Evolutionary conservation across 2,113 vertebrate genomes (phyloP).

Genomic region (Alaudala cheleensis): DNA sequence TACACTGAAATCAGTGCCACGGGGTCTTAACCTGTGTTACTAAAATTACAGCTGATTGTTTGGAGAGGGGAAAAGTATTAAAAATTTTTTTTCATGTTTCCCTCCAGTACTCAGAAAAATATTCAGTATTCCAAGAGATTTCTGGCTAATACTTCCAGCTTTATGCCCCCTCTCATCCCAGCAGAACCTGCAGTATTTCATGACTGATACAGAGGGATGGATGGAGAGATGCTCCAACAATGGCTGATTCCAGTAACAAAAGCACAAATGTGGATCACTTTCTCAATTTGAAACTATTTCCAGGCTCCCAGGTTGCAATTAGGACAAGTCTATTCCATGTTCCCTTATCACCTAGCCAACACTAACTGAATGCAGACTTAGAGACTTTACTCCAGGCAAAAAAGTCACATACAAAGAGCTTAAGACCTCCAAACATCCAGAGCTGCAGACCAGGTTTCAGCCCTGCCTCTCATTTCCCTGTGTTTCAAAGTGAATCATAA

Average conservation of each 20-base stretch:
- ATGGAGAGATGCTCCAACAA: background rate
- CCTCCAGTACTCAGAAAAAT: background rate
- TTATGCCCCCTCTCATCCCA: background rate
- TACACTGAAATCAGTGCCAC: background rate
- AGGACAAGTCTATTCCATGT: background rate
- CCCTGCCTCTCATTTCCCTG: background rate
- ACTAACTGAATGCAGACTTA: background rate
- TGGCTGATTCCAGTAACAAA: background rate
- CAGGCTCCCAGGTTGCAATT: background rate
- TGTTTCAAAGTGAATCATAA: background rate
- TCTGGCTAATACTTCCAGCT: background rate
- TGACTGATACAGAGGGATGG: background rate
- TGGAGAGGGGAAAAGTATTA: background rate
- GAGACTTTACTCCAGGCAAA: background rate
- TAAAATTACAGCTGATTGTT: background rate
- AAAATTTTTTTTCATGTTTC: background rate
- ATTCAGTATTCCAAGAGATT: background rate
- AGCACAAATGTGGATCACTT: background rate
- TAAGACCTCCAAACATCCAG: background rate
- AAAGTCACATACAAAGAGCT: background rate
- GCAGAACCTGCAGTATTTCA: background rate
- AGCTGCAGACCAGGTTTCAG: background rate
- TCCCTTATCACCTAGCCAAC: background rate
- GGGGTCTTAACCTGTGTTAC: background rate
- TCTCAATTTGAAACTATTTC: background rate